These are phyloP conservation scores for Falco peregrinus DNA, from an alignment of 2,797 vertebrate genomes.

Conservation along the genomic window DNA sequence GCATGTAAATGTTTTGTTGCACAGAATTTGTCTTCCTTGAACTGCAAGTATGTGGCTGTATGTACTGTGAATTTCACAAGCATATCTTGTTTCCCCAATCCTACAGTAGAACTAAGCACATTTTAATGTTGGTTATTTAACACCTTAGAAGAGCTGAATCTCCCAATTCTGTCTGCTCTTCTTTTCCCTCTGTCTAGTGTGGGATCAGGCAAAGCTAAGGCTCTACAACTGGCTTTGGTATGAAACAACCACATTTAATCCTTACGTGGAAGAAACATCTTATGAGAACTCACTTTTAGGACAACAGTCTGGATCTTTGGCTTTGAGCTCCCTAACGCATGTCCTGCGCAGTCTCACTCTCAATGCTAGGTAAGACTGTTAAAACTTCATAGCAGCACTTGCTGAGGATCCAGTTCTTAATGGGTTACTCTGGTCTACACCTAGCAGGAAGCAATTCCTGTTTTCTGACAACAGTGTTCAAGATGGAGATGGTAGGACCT, in stretches of 20 bases:
- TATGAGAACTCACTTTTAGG: slow-evolving; percentile 96
- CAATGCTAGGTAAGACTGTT: slow-evolving; percentile 88
- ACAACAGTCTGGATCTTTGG: slow-evolving; percentile 91
- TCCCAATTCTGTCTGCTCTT: background rate
- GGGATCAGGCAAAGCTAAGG: slow-evolving; percentile 96
- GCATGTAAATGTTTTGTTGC: background rate
- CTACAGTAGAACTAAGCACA: background rate
- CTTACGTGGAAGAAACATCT: slow-evolving; percentile 93
- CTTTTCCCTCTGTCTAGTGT: slow-evolving; percentile 81
- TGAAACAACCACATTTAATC: slow-evolving; percentile 93
- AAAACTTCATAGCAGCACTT: background rate
- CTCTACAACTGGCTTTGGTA: slow-evolving; percentile 99
- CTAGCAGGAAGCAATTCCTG: background rate
- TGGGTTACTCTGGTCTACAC: background rate
- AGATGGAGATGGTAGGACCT: background rate
- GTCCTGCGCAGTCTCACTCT: slow-evolving; percentile 92
- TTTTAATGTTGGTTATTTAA: slow-evolving; percentile 1
- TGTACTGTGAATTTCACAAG: background rate
- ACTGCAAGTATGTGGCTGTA: background rate
- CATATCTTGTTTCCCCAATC: background rate
- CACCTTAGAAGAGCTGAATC: background rate
- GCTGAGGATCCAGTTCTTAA: background rate
- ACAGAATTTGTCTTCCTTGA: background rate
- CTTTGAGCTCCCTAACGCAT: slow-evolving; percentile 91
- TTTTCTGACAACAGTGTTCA: background rate